Evolutionary conservation across 2,113 vertebrate genomes (phyloP).

Genomic region (Connochaetes taurinus): DNA sequence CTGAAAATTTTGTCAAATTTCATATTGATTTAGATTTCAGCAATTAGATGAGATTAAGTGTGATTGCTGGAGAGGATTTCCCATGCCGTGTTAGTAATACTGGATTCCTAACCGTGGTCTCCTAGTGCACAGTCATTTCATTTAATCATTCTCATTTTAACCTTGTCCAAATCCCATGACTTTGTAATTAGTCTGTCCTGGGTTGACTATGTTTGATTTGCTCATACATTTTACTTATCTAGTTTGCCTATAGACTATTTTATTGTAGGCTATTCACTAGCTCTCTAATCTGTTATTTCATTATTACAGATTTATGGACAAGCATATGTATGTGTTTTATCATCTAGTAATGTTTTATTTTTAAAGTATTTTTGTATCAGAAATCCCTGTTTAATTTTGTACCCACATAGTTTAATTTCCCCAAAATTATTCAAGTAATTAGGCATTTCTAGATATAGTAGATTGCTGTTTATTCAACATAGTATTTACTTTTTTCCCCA

Average conservation of each 20-base stretch:
- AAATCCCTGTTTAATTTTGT: slow-evolving; percentile 30
- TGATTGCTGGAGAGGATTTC: background rate
- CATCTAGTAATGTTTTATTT: slow-evolving; percentile 12
- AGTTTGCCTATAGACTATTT: slow-evolving; percentile 10
- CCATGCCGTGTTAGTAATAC: background rate
- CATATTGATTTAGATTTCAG: background rate
- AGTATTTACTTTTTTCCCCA: background rate
- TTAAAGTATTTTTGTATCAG: background rate
- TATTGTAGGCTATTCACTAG: background rate
- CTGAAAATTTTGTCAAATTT: background rate
- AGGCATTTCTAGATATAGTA: slow-evolving; percentile 12
- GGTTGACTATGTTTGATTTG: background rate
- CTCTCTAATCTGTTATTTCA: background rate
- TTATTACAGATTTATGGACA: background rate
- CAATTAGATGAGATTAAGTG: background rate
- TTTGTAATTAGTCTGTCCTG: background rate
- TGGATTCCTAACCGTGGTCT: background rate
- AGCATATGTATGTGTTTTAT: background rate
- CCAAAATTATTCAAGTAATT: slow-evolving; percentile 14
- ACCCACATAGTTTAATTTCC: slow-evolving; percentile 8
- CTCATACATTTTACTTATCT: background rate
- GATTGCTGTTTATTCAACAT: background rate
- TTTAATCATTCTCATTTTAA: background rate
- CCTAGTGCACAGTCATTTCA: background rate
- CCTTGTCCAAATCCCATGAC: background rate